Evolutionary conservation across 2,113 vertebrate genomes (phyloP), one percentile per base, ranked within the genome.

Genomic region (Lophotis ruficrista): DNA sequence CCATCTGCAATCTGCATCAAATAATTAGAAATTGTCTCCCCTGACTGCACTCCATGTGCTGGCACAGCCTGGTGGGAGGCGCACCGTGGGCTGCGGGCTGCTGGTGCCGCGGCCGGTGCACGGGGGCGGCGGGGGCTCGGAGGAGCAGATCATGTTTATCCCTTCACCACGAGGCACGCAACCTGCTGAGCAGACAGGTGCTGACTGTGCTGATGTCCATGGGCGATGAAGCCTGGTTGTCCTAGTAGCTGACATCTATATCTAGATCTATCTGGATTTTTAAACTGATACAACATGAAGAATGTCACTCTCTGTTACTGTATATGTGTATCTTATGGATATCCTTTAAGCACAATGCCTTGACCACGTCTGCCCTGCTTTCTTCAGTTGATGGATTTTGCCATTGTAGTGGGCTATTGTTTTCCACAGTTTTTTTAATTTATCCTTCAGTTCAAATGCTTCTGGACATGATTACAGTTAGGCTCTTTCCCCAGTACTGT

Each of bases 121-220:
- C 10, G 20, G 89, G 83, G 89, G 91, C 5, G 17, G 91, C 2
- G 24, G 89, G 90, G 90, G 87, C 93, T 65, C 14, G 33, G 72
- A 87, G 96, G 60, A 90, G 94, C 70, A 2, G 96, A 94, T 97
- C 88, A 25, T 65, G 94, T 89, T 81, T 51, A 79, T 94, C 96
- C 94, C 95, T 97, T 97, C 95, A 95, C 98, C 97, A 92, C 5
- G 14, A 97, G 98, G 98, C 98, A 97, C 77, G 37, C 96, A 96
- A 96, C 98, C 98, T 98, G 98, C 98, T 98, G 98, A 97, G 98
- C 68, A 92, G 98, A 98, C 98, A 98, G 98, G 98, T 98, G 98
- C 98, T 98, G 97, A 93, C 96, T 95, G 90, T 43, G 97, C 87
- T 73, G 95, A 97, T 98, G 97, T 97, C 98, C 98, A 96, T 91